These are phyloP conservation scores for Trimorus sp. DNA, from an alignment of 2,888 invertebrate genomes.

Conservation along the genomic window DNA sequence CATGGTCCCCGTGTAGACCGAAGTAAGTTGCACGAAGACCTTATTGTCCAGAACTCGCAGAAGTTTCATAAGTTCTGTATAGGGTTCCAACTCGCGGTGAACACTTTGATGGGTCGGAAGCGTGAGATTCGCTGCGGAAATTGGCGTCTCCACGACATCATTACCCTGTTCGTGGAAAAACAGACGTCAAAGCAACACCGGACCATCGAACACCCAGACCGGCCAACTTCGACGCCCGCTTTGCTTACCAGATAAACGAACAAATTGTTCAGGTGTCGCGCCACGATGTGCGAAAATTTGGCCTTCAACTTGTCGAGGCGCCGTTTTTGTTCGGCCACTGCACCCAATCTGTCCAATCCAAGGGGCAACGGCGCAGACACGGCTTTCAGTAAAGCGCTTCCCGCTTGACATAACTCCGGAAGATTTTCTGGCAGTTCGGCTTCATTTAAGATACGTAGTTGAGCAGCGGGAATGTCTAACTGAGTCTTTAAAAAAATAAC, in stretches of 20 bases:
- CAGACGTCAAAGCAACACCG: background rate
- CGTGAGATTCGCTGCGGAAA: slow-evolving; percentile 83
- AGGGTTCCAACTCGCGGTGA: slow-evolving; percentile 93
- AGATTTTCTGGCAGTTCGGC: slow-evolving; percentile 87
- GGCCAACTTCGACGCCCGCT: background rate
- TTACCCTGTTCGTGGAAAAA: slow-evolving; percentile 82
- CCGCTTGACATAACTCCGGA: slow-evolving; percentile 86
- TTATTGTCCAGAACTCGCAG: slow-evolving; percentile 92
- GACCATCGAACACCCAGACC: too few relatives aligned
- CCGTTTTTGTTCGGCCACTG: slow-evolving; percentile 91
- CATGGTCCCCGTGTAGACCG: slow-evolving; percentile 91
- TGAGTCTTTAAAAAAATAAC: slow-evolving; percentile 82
- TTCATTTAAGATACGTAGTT: slow-evolving; percentile 87
- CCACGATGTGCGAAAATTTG: slow-evolving; percentile 91
- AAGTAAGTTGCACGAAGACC: slow-evolving; percentile 90
- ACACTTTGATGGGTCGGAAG: slow-evolving; percentile 90
- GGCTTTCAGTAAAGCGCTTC: slow-evolving; percentile 88
- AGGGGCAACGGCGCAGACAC: slow-evolving; percentile 82
- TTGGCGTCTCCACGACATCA: slow-evolving; percentile 86
- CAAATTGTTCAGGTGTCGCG: slow-evolving; percentile 95
- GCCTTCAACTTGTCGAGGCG: slow-evolving; percentile 89
- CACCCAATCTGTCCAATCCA: slow-evolving; percentile 83
- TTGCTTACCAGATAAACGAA: slow-evolving; percentile 91
- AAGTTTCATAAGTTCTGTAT: slow-evolving; percentile 96
- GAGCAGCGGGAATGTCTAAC: slow-evolving; percentile 86